Evolutionary conservation across 2,113 vertebrate genomes (phyloP).

Genomic region (Martes martes): DNA sequence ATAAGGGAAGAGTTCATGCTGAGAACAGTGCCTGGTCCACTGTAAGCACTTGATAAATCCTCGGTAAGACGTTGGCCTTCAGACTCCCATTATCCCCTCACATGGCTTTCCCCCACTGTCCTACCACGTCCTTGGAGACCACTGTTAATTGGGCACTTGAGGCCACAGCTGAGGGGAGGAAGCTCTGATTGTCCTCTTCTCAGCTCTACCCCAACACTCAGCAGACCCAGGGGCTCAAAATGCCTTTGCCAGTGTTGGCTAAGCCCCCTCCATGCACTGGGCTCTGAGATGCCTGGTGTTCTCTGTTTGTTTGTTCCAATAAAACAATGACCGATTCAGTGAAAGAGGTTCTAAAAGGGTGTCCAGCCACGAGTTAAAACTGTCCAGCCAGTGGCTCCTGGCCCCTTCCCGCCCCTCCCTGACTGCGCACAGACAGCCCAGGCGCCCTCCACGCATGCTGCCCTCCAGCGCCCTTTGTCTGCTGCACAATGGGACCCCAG

Average conservation of each 20-base stretch:
- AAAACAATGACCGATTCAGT: rapidly evolving
- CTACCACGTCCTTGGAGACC: neutral
- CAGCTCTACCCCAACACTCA: neutral
- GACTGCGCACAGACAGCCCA: neutral
- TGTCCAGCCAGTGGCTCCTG: rapidly evolving
- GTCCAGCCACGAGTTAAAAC: neutral
- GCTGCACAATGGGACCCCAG: neutral
- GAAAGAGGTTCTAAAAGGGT: neutral
- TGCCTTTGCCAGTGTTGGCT: rapidly evolving
- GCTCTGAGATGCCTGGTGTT: rapidly evolving
- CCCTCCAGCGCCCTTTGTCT: neutral
- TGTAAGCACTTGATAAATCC: neutral
- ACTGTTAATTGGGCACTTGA: neutral
- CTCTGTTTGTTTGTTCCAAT: neutral
- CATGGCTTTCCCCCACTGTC: neutral
- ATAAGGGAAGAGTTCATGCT: neutral
- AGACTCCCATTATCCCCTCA: rapidly evolving
- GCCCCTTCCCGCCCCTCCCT: neutral
- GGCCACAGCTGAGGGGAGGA: neutral
- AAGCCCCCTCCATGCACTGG: rapidly evolving
- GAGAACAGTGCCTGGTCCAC: neutral
- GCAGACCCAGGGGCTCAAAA: neutral
- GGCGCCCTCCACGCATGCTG: rapidly evolving
- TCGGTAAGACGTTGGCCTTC: neutral
- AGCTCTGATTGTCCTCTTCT: neutral